phyloP scores from a whole-genome alignment of 2,113 vertebrate species.

The Psittacus erithacus region DNA sequence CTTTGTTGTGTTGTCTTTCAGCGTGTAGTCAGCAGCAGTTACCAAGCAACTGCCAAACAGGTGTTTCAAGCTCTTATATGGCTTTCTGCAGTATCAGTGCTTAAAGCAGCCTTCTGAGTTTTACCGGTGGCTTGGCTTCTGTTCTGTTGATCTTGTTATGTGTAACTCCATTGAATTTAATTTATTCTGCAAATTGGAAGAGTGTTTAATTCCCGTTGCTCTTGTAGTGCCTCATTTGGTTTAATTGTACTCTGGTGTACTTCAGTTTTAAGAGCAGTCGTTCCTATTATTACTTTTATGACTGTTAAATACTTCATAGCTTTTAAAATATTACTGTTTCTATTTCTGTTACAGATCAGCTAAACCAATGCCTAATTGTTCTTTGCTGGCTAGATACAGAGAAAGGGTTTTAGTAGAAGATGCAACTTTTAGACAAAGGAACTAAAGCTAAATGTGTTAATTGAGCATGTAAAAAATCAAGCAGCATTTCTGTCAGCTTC shows the following conservation, averaged over 20 bases:
- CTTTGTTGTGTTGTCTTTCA: background rate
- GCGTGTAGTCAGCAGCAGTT: conserved; percentile 1
- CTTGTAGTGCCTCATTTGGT: background rate
- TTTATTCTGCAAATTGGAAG: background rate
- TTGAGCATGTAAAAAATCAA: background rate
- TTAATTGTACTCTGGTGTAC: background rate
- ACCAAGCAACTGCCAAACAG: conserved; percentile 22
- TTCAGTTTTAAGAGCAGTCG: background rate
- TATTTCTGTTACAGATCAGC: background rate
- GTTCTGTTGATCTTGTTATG: background rate
- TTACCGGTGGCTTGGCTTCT: background rate
- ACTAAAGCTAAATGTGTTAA: background rate
- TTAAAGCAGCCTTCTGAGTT: background rate
- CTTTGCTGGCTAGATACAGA: background rate
- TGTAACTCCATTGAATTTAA: background rate
- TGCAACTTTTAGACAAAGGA: background rate
- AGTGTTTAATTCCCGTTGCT: background rate
- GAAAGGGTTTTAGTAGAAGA: background rate
- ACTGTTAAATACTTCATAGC: background rate
- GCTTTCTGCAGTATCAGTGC: background rate
- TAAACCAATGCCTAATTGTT: background rate
- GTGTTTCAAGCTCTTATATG: background rate
- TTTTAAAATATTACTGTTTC: background rate
- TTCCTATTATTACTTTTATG: background rate
- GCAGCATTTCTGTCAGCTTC: background rate